Base-by-base conservation (phyloP, 2,888 invertebrate species). In the Eupithecia subfuscata region DNA sequence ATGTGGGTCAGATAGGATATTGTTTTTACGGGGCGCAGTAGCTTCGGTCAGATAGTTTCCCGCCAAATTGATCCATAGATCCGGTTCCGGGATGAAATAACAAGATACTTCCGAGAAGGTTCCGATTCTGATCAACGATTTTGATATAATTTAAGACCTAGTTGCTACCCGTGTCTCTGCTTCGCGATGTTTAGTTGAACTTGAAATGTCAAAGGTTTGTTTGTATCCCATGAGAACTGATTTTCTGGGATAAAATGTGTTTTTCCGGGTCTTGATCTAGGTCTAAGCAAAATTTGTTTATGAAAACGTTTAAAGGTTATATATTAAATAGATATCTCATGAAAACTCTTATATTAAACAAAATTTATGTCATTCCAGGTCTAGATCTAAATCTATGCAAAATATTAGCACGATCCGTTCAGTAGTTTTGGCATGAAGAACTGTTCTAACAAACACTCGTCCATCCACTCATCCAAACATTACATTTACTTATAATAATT, bases 1-100 rank as follows among this genome's bases (percentile, higher is more conserved):
- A 82, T 80, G 78, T 80, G 79, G 80, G 82, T 82, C 81, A 81
- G 45, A 75, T 74, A 6, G 43, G 73, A 74, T 76, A 78, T 71
- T 75, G 73, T 78, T 78, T 76, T 76, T 75, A 76, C 68, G 68
- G 56, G 52, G 22, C 72, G 69, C 40, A 40, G 70, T 69, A 67
- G 40, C 75, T 75, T 70, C 67, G 74, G 72, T 72, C 70, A 60
- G 70, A 70, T 67, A 75, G 68, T 73, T 73, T 69, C 65, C 70
- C 73, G 60, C 52, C 18, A 64, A 77, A 74, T 71, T 74, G 65
- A 77, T 74, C 69, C 64, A 69, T 45, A 71, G 63, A 73, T 60
- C 67, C 65, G 56, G 67, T 67, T 67, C 67, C 64, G 60, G n/a
- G 69, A 70, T 60, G 37, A 73, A 73, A 64, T 76, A 76, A 76